These are phyloP conservation scores for Heliconius ethilla DNA, from an alignment of 2,888 invertebrate genomes.

Conservation along the genomic window DNA sequence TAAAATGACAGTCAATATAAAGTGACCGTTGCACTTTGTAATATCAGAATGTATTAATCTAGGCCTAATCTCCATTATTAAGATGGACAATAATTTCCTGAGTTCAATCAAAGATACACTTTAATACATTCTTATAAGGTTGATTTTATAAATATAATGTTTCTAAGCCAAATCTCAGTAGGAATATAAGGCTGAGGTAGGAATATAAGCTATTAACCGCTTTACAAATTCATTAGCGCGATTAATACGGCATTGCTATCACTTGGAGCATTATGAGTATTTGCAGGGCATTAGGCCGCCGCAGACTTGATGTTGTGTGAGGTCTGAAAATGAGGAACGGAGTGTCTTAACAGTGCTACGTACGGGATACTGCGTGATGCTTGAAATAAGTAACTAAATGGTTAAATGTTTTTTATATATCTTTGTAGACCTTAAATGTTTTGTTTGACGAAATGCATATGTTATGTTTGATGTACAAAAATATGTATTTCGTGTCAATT, in stretches of 20 bases:
- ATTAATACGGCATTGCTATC: slow-evolving; percentile 49
- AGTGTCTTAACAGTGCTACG: no score
- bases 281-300: slow-evolving; percentile 39
- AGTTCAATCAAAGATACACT: not conserved
- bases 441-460: no score
- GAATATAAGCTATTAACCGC: slow-evolving; percentile 43
- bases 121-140: not conserved
- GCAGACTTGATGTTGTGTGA: slow-evolving; percentile 17
- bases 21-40: slow-evolving; percentile 1
- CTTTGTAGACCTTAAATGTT: no score
- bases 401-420: no score
- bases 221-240: slow-evolving; percentile 50
- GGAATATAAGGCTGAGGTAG: slow-evolving; percentile 18
- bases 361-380: no score
- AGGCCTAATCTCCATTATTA: not conserved
- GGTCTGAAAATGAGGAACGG: no score
- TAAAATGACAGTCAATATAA: not conserved
- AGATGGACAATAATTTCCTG: not conserved
- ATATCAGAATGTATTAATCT: not conserved
- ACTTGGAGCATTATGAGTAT: slow-evolving; percentile 47
- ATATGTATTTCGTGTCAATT: no score
- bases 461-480: no score
- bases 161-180: slow-evolving; percentile 1
- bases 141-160: not conserved
- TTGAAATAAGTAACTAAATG: no score